These are phyloP conservation scores for Apogon talboti DNA, from an alignment of 2,797 vertebrate genomes.

Conservation along the genomic window DNA sequence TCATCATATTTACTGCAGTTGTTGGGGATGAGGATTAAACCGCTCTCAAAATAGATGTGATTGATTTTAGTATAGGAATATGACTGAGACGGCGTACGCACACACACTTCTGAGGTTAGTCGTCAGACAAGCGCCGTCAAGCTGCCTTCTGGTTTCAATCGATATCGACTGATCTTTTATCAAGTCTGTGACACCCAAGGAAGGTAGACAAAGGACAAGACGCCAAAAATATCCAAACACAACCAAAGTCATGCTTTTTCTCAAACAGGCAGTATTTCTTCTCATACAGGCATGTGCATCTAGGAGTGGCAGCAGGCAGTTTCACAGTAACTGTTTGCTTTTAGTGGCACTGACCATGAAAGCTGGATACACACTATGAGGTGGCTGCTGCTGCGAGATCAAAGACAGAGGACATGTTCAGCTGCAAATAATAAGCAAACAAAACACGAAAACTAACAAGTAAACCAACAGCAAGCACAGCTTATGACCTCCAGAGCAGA, in stretches of 20 bases:
- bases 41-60: slow-evolving; percentile 21
- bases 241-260: slow-evolving; percentile 36
- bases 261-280: slow-evolving; percentile 5
- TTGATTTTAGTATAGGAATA: slow-evolving; percentile 3
- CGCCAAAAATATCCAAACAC: slow-evolving; percentile 37
- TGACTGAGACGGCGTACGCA: neutral
- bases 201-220: slow-evolving; percentile 16
- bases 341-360: slow-evolving; percentile 79
- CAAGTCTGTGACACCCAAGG: slow-evolving; percentile 18
- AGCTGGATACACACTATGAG: slow-evolving; percentile 76
- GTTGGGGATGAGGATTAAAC: slow-evolving; percentile 29
- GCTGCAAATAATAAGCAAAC: slow-evolving; percentile 20
- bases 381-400: slow-evolving; percentile 73
- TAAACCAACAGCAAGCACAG: slow-evolving; percentile 6
- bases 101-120: slow-evolving; percentile 22
- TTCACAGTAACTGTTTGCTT: slow-evolving; percentile 2
- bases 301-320: slow-evolving; percentile 38
- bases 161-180: neutral
- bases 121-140: neutral
- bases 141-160: neutral
- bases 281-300: slow-evolving; percentile 39
- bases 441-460: slow-evolving; percentile 2
- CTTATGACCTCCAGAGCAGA: neutral
- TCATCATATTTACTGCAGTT: slow-evolving; percentile 39
- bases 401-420: slow-evolving; percentile 42